Conservation (phyloP, 2,888 invertebrate genomes). For the Rhaphigaster nebulosa region DNA sequence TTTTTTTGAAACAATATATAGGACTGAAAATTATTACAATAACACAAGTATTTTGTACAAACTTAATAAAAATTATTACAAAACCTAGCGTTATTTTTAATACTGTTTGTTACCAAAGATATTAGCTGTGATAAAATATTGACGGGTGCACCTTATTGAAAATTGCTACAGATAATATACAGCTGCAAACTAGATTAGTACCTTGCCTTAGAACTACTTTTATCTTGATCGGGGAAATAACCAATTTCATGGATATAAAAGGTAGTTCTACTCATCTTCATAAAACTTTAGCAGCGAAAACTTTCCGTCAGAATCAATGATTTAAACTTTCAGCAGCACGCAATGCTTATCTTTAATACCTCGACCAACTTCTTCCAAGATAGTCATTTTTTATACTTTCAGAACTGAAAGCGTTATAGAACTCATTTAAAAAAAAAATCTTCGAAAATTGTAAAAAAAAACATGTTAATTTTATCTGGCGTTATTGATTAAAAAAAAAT, state of each 20-base stretch:
- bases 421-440: not conserved
- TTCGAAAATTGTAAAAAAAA: too few relatives aligned
- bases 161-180: not conserved
- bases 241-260: slow-evolving; percentile 9
- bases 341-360: slow-evolving; percentile 18
- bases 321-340: not conserved
- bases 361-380: not conserved
- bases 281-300: slow-evolving; percentile 13
- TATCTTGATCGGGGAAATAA: not conserved
- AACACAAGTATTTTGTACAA: too few relatives aligned
- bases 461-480: too few relatives aligned
- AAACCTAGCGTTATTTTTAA: too few relatives aligned
- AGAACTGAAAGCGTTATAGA: not conserved
- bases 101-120: not conserved
- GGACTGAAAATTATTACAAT: too few relatives aligned
- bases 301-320: not conserved
- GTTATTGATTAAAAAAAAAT: too few relatives aligned
- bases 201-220: not conserved
- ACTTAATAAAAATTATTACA: too few relatives aligned
- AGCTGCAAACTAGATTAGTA: not conserved
- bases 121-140: not conserved
- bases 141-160: not conserved
- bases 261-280: slow-evolving; percentile 26
- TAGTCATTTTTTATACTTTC: slow-evolving; percentile 23
- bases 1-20: too few relatives aligned